These are phyloP conservation scores for Cisticola juncidis DNA, from an alignment of 2,113 vertebrate species.

Conservation along the genomic window DNA sequence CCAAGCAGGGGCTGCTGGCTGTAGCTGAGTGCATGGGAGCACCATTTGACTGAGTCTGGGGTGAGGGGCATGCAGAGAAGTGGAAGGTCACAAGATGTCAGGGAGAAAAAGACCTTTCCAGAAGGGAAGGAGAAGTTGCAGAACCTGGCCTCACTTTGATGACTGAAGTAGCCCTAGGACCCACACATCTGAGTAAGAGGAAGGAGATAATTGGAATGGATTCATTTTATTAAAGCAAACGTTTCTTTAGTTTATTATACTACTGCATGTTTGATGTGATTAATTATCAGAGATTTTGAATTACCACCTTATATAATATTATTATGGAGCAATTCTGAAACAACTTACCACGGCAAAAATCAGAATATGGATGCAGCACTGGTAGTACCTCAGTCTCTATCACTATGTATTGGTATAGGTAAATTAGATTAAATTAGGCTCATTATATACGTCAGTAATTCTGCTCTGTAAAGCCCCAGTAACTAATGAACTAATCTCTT, in stretches of 20 bases:
- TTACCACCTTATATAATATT: neutral
- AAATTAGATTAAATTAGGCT: neutral
- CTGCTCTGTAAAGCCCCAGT: neutral
- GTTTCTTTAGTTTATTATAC: neutral
- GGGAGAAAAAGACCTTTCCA: neutral
- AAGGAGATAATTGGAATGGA: neutral
- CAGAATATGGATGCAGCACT: neutral
- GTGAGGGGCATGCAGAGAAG: neutral
- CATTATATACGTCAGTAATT: neutral
- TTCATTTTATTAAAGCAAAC: neutral
- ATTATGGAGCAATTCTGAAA: neutral
- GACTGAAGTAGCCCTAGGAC: neutral
- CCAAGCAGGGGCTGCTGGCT: neutral
- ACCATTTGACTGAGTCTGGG: neutral
- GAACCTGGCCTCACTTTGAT: neutral
- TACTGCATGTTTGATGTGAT: neutral
- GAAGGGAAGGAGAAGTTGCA: neutral
- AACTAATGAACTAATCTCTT: neutral
- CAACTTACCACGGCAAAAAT: neutral
- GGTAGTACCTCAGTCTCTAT: neutral
- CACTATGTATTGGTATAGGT: neutral
- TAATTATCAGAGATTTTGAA: neutral
- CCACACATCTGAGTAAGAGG: neutral
- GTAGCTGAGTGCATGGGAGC: accelerated
- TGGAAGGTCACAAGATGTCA: neutral